These are phyloP conservation scores for Melipona bicolor DNA, from an alignment of 2,888 invertebrate genomes.

Conservation along the genomic window DNA sequence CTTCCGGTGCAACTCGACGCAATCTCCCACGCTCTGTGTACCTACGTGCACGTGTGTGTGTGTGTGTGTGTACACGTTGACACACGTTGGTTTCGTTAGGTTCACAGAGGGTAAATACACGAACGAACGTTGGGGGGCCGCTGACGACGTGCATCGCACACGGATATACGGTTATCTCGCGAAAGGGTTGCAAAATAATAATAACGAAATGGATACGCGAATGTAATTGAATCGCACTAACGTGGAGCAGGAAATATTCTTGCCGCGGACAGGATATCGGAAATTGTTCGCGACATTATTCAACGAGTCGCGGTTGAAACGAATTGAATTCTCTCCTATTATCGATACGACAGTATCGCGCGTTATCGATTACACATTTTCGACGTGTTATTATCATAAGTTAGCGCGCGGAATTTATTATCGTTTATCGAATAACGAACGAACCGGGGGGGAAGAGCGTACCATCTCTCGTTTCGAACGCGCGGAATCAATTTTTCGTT, in stretches of 20 bases:
- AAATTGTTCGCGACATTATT: conserved; percentile 34
- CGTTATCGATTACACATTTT: conserved; percentile 44
- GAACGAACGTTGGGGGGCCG: not conserved
- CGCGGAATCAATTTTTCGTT: conserved; percentile 21
- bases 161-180: not conserved
- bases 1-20: not conserved
- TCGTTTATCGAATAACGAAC: conserved; percentile 36
- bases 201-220: not conserved
- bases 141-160: not conserved
- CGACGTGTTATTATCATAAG: conserved; percentile 51
- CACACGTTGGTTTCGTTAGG: not conserved
- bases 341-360: conserved; percentile 43
- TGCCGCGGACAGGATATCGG: conserved; percentile 34
- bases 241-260: conserved; percentile 17
- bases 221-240: conserved; percentile 31
- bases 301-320: conserved; percentile 29
- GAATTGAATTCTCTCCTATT: conserved; percentile 50
- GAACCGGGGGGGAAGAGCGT: not conserved
- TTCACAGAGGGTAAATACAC: not conserved
- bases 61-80: not conserved
- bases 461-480: not conserved
- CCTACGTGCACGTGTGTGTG: not conserved
- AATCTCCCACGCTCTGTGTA: not conserved
- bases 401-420: conserved; percentile 46
- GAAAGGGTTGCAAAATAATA: not conserved